Evolutionary conservation across 1,140 invertebrate species (phyloP).

Genomic region (Trichonephila clavata): DNA sequence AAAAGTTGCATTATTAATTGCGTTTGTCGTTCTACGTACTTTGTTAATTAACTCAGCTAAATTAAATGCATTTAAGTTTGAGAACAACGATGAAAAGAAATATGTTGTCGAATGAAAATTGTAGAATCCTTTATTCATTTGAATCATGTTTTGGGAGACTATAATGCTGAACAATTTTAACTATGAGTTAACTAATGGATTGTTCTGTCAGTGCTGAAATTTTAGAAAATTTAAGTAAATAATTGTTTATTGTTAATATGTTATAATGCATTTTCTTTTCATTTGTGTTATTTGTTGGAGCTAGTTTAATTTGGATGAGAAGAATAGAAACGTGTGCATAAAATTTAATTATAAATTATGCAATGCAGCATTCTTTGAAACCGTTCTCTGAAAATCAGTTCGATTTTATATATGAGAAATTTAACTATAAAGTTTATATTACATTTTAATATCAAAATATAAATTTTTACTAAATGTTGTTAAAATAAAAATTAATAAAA

Average conservation of each 20-base stretch:
- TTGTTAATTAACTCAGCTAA: slow-evolving; percentile 41
- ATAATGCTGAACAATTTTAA: slow-evolving; percentile 7
- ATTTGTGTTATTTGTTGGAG: neutral
- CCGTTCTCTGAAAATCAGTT: neutral
- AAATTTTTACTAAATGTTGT: too few species aligned
- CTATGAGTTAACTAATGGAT: neutral
- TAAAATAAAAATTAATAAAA: too few species aligned
- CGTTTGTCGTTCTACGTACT: slow-evolving; percentile 5
- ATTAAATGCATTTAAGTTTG: slow-evolving; percentile 48
- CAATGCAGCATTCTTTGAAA: neutral
- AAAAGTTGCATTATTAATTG: slow-evolving; percentile 49
- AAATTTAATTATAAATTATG: neutral
- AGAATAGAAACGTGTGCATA: neutral
- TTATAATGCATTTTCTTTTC: neutral
- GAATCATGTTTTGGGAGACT: neutral
- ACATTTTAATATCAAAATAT: too few species aligned
- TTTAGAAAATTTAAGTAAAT: slow-evolving; percentile 2
- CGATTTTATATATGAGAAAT: too few species aligned
- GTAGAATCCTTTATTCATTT: slow-evolving; percentile 28
- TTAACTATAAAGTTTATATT: too few species aligned
- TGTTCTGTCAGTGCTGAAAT: neutral
- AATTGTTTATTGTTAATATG: neutral
- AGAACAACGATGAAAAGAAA: slow-evolving; percentile 37
- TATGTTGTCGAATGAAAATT: slow-evolving; percentile 47
- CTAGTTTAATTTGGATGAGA: neutral